Base-by-base conservation (phyloP, 1,140 invertebrate species). In the Cydia fagiglandana region DNA sequence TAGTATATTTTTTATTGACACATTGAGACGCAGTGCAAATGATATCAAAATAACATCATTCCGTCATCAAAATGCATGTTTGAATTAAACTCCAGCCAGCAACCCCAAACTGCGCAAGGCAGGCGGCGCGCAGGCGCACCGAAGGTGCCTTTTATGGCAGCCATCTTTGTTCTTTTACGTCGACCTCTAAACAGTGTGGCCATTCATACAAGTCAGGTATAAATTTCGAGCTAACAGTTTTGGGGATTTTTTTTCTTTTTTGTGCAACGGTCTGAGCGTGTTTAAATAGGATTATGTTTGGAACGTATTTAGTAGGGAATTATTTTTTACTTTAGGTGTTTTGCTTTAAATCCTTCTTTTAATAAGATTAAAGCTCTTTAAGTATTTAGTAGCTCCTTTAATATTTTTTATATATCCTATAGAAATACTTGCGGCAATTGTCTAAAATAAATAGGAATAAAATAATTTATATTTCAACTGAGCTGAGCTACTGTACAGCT, bases 161-260 rank as follows among this genome's bases (percentile, higher is more conserved):
- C 88, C 89, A 91, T 90, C 84, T 88, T 92, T 86, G 84, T 84
- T 81, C 85, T 88, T 88, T 85, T 90, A 89, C 86, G 80, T 66
- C 79, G 83, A 82, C 84, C 83, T 86, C 83, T 87, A 84, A 84
- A 84, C 91, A 88, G 89, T 90, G 87, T 83, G 83, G 80, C 87
- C 90, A 91, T 92, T 92, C 91, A 92, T 88, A 86, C 84, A 83
- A 84, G 86, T 83, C 89, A 92, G 91, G 91, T 92, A 92, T 90
- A 91, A 89, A 90, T 88, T 90, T 89, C 81, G 83, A 75, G 83
- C 83, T 82, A 86, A 86, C 76, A 81, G 77, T 87, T 90, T 90
- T 87, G 86, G 83, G 80, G 76, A 78, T 81, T 81, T 79, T 79
- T 79, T 68, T 70, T 9, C 53, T 41, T 53, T 74, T 76, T 73